These are phyloP conservation scores for Arge pagana DNA, from an alignment of 2,888 invertebrate species.

Conservation along the genomic window DNA sequence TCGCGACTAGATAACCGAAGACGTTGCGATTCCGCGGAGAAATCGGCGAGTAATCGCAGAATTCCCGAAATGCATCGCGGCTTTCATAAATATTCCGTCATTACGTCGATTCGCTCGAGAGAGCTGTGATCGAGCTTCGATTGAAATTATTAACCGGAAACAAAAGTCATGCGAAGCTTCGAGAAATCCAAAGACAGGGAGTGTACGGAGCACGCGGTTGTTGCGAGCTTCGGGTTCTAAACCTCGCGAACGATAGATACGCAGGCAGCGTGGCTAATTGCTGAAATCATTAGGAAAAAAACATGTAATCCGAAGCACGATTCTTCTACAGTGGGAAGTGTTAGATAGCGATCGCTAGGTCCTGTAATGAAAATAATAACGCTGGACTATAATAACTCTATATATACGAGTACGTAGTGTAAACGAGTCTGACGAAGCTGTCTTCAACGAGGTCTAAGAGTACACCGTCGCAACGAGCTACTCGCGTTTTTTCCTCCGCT, in stretches of 20 bases:
- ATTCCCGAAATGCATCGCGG: too few relatives aligned
- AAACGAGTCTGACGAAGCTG: too few relatives aligned
- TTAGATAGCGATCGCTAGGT: conserved; percentile 48
- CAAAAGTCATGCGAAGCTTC: not conserved
- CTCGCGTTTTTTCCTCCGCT: too few relatives aligned
- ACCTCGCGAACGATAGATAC: conserved; percentile 1
- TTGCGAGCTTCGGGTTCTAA: conserved; percentile 8
- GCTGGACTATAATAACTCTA: conserved; percentile 41
- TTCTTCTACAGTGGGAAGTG: conserved; percentile 49
- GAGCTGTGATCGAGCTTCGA: too few relatives aligned
- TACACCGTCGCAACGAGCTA: too few relatives aligned
- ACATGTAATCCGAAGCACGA: conserved; percentile 53
- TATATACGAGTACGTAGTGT: too few relatives aligned
- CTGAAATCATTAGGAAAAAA: conserved; percentile 59
- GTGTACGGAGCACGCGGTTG: conserved; percentile 8
- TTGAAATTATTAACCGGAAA: conserved; percentile 5
- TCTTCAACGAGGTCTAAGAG: too few relatives aligned
- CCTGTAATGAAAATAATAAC: conserved; percentile 58
- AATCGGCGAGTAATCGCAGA: too few relatives aligned
- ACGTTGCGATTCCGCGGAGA: too few relatives aligned
- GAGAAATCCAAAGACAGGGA: conserved; percentile 15
- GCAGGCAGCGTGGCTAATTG: conserved; percentile 59
- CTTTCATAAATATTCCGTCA: too few relatives aligned
- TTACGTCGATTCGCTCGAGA: too few relatives aligned
- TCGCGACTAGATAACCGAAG: too few relatives aligned